A percentile compares a stretch with the other conserved stretches of the same genome.
These are phyloP conservation scores for Archivesica marissinica DNA, from an alignment of 1,140 invertebrate species.

Conservation along the genomic window DNA sequence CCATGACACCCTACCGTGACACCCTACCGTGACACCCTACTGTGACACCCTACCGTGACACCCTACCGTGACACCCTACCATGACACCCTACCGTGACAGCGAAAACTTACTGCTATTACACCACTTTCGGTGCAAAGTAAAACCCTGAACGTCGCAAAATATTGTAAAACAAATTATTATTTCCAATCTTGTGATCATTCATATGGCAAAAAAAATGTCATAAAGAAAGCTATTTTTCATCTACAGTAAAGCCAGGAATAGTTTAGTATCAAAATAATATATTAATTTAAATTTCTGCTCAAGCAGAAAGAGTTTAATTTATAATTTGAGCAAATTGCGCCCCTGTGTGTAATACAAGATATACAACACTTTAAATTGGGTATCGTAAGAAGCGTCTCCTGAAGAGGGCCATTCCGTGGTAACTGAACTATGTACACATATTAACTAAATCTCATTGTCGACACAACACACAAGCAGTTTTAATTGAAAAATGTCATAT, in stretches of 20 bases:
- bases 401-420: neutral
- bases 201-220: constrained; percentile 10
- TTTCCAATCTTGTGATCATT: constrained; percentile 20
- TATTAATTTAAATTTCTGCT: constrained; percentile 48
- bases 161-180: constrained; percentile 26
- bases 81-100: too few species aligned
- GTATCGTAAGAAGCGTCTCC: constrained; percentile 14
- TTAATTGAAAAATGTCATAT: constrained; percentile 56
- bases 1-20: too few species aligned
- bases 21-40: too few species aligned
- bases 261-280: constrained; percentile 49
- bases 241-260: constrained; percentile 11
- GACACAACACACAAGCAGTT: neutral
- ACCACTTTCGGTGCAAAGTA: too few species aligned
- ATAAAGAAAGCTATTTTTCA: constrained; percentile 21
- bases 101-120: too few species aligned
- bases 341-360: neutral
- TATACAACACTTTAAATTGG: neutral
- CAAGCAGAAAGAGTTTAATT: constrained; percentile 38
- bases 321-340: constrained; percentile 44
- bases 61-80: too few species aligned
- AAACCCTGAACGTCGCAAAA: too few species aligned
- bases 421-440: constrained; percentile 47
- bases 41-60: too few species aligned
- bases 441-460: constrained; percentile 60